A percentile compares a stretch with the other conserved stretches of the same genome.
phyloP scores from a whole-genome alignment of 2,113 vertebrate species.

The Picathartes gymnocephalus region DNA sequence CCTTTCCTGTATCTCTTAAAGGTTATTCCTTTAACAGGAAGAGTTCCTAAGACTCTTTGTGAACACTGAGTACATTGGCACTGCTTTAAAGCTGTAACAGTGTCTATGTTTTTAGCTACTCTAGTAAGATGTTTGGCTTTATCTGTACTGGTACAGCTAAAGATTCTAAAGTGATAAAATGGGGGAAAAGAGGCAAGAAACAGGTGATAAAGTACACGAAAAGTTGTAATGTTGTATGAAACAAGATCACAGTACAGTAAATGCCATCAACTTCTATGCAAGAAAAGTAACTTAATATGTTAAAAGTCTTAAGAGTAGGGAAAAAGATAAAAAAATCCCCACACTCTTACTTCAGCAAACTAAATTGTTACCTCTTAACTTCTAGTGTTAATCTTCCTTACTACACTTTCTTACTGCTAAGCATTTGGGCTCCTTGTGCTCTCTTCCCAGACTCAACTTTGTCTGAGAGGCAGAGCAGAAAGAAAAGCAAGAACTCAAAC shows the following conservation, averaged over 20 bases:
- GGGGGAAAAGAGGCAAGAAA: neutral
- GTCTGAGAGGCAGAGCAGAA: neutral
- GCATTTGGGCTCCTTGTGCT: neutral
- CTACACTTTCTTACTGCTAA: neutral
- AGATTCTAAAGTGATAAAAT: neutral
- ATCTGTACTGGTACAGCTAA: neutral
- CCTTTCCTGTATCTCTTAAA: neutral
- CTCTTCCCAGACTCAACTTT: neutral
- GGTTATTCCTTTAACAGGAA: slow-evolving; percentile 25
- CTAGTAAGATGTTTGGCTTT: neutral
- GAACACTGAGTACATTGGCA: neutral
- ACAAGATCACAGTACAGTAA: neutral
- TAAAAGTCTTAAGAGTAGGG: neutral
- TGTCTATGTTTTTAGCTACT: neutral
- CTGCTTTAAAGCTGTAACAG: neutral
- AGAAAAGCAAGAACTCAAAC: neutral
- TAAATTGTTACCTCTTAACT: neutral
- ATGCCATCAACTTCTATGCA: neutral
- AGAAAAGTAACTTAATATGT: neutral
- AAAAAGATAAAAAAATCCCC: neutral
- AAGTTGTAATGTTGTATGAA: neutral
- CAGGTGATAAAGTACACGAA: neutral
- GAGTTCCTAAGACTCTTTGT: neutral
- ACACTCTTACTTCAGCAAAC: neutral
- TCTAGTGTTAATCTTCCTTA: neutral